These are phyloP conservation scores for Apistogramma diplotaenia DNA, from an alignment of 2,113 vertebrate species.

Conservation along the genomic window DNA sequence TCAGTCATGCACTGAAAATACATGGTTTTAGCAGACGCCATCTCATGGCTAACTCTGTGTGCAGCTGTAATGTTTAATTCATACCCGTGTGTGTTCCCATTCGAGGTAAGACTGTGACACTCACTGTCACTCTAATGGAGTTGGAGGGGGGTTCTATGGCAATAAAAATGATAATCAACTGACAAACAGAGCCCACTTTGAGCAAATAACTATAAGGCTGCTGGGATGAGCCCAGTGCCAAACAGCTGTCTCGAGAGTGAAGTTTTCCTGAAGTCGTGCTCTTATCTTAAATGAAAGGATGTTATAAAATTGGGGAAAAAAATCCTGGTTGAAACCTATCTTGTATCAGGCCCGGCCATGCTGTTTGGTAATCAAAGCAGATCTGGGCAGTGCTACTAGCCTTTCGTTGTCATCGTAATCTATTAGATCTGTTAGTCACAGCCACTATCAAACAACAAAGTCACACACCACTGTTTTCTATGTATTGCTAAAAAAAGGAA, in stretches of 20 bases:
- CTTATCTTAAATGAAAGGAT: conserved; percentile 39
- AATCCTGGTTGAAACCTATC: conserved; percentile 2
- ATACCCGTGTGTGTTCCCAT: conserved; percentile 45
- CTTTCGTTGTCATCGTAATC: background rate
- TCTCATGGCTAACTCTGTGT: conserved; percentile 26
- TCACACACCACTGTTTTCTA: background rate
- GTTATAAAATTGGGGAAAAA: conserved; percentile 12
- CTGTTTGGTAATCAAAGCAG: conserved; percentile 1
- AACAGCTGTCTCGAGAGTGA: background rate
- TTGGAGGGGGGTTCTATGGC: conserved; percentile 51
- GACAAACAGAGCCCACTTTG: conserved; percentile 45
- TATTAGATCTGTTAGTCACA: background rate
- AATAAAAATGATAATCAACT: conserved; percentile 70
- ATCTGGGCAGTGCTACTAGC: background rate
- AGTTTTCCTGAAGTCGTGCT: conserved; percentile 35
- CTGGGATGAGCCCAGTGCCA: conserved; percentile 23
- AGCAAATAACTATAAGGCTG: conserved; percentile 47
- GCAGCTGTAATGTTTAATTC: conserved; percentile 61
- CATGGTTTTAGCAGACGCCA: conserved; percentile 5
- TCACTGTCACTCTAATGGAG: conserved; percentile 38
- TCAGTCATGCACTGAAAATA: conserved; percentile 15
- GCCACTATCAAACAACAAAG: background rate
- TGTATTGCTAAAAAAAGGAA: too few relatives aligned
- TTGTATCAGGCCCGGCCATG: background rate
- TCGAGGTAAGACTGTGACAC: conserved; percentile 48